Evolutionary conservation across 2,113 vertebrate species (phyloP).

Genomic region (Nesogale talazaci): DNA sequence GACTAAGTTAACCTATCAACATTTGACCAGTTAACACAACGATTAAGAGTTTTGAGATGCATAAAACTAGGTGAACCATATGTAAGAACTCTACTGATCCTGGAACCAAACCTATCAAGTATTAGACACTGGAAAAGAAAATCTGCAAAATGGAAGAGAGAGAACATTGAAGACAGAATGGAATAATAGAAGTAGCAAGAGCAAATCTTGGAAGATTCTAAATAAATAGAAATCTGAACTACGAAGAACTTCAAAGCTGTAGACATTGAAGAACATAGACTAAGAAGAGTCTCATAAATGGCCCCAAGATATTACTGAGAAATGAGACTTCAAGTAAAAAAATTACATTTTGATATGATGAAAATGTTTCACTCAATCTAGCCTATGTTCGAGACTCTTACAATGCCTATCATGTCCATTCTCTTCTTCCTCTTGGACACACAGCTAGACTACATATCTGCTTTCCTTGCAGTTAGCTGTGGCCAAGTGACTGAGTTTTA

Average conservation of each 20-base stretch:
- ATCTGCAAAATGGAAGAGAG: neutral
- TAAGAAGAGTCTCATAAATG: neutral
- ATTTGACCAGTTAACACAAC: slow-evolving; percentile 22
- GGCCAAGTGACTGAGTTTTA: neutral
- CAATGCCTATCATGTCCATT: neutral
- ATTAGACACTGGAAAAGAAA: neutral
- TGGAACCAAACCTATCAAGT: neutral
- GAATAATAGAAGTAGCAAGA: neutral
- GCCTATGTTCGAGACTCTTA: neutral
- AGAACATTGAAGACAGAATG: slow-evolving; percentile 10
- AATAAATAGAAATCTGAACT: slow-evolving; percentile 44
- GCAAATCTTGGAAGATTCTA: slow-evolving; percentile 8
- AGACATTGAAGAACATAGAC: neutral
- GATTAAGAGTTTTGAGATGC: slow-evolving; percentile 49
- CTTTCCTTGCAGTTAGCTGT: slow-evolving; percentile 2
- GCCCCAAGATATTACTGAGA: neutral
- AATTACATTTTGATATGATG: neutral
- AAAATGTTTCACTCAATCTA: slow-evolving; percentile 15
- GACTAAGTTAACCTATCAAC: neutral
- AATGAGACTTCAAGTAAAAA: slow-evolving; percentile 11
- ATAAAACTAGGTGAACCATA: slow-evolving; percentile 1
- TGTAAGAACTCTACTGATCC: neutral
- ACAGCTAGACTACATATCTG: neutral
- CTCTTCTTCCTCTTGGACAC: neutral
- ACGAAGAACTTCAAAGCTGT: neutral